phyloP scores from a whole-genome alignment of 1,140 invertebrate genomes.

The Sitodiplosis mosellana region DNA sequence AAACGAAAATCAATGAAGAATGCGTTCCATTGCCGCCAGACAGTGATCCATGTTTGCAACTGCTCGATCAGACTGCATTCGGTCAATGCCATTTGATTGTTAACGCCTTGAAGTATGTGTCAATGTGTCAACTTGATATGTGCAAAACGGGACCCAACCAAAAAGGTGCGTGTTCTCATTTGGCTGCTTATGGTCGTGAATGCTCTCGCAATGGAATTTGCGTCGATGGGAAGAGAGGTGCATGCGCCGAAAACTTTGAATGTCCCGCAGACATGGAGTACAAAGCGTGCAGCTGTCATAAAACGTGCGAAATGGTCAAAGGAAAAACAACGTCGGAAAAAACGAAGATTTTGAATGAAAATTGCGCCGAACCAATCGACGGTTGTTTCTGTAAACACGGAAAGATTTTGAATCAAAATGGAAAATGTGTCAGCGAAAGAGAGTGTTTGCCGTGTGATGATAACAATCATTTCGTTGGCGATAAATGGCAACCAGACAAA shows the following conservation, averaged over 20 bases:
- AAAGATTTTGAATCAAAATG: constrained; percentile 29
- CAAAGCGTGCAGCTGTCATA: constrained; percentile 46
- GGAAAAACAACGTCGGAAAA: constrained; percentile 22
- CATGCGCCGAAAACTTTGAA: constrained; percentile 35
- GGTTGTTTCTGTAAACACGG: constrained; percentile 67
- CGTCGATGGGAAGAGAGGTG: constrained; percentile 42
- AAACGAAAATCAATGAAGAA: constrained; percentile 22
- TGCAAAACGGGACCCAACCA: constrained; percentile 32
- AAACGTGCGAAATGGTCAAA: constrained; percentile 42
- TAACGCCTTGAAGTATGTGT: constrained; percentile 43
- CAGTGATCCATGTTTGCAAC: constrained; percentile 39
- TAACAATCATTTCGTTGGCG: constrained; percentile 28
- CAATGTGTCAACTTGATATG: constrained; percentile 45
- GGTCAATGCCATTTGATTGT: constrained; percentile 53
- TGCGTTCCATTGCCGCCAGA: constrained; percentile 33
- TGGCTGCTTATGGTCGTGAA: constrained; percentile 53
- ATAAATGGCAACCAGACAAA: constrained; percentile 38
- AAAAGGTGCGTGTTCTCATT: constrained; percentile 36
- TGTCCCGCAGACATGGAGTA: constrained; percentile 42
- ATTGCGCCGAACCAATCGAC: constrained; percentile 29
- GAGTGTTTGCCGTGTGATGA: constrained; percentile 19
- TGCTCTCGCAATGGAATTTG: constrained; percentile 49
- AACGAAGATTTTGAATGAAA: constrained; percentile 21
- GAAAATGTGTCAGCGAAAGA: constrained; percentile 22
- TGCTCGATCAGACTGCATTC: constrained; percentile 41